These are phyloP conservation scores for Hydractinia echinata DNA, from an alignment of 30 jellyfish, hydroid and myxozoan species.

Conservation along the genomic window DNA sequence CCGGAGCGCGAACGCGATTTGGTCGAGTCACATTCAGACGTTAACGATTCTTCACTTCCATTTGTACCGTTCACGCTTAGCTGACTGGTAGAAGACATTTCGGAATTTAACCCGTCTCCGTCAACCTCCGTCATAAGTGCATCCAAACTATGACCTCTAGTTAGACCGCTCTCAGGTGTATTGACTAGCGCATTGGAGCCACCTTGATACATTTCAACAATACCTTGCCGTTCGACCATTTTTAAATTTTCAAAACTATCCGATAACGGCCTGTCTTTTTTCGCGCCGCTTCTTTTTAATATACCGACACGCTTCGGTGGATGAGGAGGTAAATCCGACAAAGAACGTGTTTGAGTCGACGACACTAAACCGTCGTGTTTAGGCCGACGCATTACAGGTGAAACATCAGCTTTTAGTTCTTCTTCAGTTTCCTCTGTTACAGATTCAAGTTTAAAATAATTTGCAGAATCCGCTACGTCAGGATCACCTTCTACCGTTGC, in stretches of 20 bases:
- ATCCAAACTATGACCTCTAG: conserved; percentile 71
- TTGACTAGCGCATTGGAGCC: conserved; percentile 33
- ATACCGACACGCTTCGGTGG: conserved; percentile 50
- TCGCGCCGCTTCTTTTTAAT: conserved; percentile 46
- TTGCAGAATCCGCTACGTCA: neutral
- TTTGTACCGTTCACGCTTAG: conserved; percentile 50
- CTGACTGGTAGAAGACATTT: conserved; percentile 61
- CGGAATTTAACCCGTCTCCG: conserved; percentile 37
- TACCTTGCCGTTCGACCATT: conserved; percentile 61
- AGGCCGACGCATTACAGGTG: conserved; percentile 33
- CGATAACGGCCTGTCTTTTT: conserved; percentile 90
- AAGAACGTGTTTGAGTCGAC: neutral
- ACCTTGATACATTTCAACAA: conserved; percentile 28
- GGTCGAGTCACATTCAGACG: conserved; percentile 25
- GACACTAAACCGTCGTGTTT: neutral
- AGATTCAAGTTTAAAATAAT: conserved; percentile 47
- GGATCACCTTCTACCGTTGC: neutral
- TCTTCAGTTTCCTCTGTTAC: conserved; percentile 94
- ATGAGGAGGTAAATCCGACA: conserved; percentile 19
- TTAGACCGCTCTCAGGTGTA: conserved; percentile 32
- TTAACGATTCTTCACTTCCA: conserved; percentile 31
- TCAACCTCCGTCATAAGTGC: conserved; percentile 42
- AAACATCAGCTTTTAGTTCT: conserved; percentile 61
- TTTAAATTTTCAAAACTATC: conserved; percentile 85
- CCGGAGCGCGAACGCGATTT: conserved; percentile 22